These are phyloP conservation scores for Apodemus agrarius DNA, from an alignment of 2,797 vertebrate species.

Conservation along the genomic window DNA sequence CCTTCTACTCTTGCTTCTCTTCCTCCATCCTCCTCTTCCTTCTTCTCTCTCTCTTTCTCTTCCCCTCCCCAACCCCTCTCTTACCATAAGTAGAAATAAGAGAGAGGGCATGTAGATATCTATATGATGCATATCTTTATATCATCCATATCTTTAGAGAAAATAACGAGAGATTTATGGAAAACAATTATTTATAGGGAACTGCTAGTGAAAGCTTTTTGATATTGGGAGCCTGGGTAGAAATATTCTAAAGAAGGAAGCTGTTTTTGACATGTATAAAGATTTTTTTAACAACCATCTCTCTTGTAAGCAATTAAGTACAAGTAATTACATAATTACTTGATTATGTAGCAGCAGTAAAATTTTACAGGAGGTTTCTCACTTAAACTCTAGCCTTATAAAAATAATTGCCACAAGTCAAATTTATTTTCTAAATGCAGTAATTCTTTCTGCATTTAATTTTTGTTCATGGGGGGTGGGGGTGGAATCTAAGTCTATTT, in stretches of 20 bases:
- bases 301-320: constrained; percentile 79
- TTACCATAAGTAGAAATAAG: background rate
- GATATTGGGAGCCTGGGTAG: constrained; percentile 65
- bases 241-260: constrained; percentile 78
- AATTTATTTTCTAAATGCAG: constrained; percentile 83
- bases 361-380: constrained; percentile 82
- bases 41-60: too few species aligned
- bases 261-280: constrained; percentile 79
- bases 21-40: background rate
- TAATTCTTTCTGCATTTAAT: constrained; percentile 77
- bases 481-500: constrained; percentile 64
- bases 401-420: constrained; percentile 81
- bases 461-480: constrained; percentile 9
- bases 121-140: background rate
- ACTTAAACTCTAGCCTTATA: constrained; percentile 77
- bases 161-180: constrained; percentile 14
- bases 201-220: constrained; percentile 67
- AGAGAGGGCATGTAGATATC: background rate
- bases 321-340: constrained; percentile 83
- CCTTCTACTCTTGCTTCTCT: background rate
- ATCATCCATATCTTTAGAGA: constrained; percentile 40
- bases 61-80: background rate
- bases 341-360: constrained; percentile 80
- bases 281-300: constrained; percentile 75
- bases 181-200: constrained; percentile 51